Evolutionary conservation across 2,888 invertebrate species (phyloP), one percentile per base, ranked within the genome.

Genomic region (Tanypteryx hageni): DNA sequence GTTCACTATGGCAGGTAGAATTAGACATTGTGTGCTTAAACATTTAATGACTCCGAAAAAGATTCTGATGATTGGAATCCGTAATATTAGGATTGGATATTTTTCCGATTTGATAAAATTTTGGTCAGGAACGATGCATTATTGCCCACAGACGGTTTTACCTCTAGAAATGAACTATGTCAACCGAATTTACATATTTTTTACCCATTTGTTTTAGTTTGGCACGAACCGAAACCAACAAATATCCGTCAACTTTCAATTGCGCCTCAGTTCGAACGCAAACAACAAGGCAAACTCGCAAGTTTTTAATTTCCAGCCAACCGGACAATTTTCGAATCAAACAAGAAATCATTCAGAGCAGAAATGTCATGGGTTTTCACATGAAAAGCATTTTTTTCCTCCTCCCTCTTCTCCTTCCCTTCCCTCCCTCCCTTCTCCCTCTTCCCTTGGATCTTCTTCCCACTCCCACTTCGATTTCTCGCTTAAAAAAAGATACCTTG

Each of bases 321-420:
- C 76, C 76, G 76, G 27, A 76, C 76, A 76, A 76, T 76, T 76
- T 76, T 76, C 76, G 76, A 76, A 76, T 76, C 76, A 76, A 76
- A 76, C 76, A 76, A 76, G 76, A 76, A 76, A 76, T 76, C 76
- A 76, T 76, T 76, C 76, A 27, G 76, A 76, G 76, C 76, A 27
- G 76, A 76, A 76, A 76, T 76, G 76, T 76, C 76, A 76, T 22
- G 76, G 76, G 22, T 76, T 76, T 76, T 76, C 22, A 22, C 27
- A 76, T 76, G 76, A 76, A 76, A 76, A 76, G 76, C 22, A 76
- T 76, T 22, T 85, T 58, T 14, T 11, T 57, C 85, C 58, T 57
- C n/a, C 76, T 11, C 76, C 76, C 22, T 76, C 76, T n/a, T 8
- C 56, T 84, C 3, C 76, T 27, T n/a, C 84, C 83, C 56, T 18